Percentiles rank a stretch among this genome's conserved stretches.
phyloP scores from a whole-genome alignment of 2,113 vertebrate species.

The Edolisoma coerulescens region DNA sequence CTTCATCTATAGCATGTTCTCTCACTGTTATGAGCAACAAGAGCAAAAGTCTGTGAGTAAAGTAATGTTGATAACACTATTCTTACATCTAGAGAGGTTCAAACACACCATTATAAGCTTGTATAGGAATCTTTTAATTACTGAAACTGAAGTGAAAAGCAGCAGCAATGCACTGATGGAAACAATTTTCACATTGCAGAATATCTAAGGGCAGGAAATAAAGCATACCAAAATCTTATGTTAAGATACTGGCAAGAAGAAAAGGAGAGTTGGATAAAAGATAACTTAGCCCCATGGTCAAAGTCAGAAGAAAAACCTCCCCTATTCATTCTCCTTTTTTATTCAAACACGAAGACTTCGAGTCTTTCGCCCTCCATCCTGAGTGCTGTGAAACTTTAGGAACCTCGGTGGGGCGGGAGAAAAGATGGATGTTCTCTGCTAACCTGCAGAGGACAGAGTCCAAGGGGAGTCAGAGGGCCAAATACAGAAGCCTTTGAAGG shows the following conservation, averaged over 20 bases:
- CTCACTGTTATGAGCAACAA: background rate
- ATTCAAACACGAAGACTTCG: background rate
- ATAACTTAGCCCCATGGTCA: background rate
- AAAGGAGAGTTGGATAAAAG: background rate
- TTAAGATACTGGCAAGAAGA: background rate
- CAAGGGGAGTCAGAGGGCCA: background rate
- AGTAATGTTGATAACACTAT: background rate
- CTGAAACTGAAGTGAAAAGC: background rate
- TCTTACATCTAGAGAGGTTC: background rate
- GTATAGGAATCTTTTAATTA: background rate
- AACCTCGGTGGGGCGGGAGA: background rate
- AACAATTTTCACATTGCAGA: background rate
- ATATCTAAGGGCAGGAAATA: background rate
- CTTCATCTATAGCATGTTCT: background rate
- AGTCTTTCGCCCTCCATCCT: background rate
- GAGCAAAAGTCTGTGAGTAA: background rate
- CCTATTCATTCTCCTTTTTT: background rate
- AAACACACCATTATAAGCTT: background rate
- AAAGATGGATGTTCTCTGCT: background rate
- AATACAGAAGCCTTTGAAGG: background rate
- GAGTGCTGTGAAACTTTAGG: background rate
- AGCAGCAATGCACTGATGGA: background rate
- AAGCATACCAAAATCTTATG: background rate
- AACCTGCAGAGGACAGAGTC: background rate
- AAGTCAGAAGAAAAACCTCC: background rate